phyloP scores from a whole-genome alignment of 2,113 vertebrate species.

The Dipodomys spectabilis region DNA sequence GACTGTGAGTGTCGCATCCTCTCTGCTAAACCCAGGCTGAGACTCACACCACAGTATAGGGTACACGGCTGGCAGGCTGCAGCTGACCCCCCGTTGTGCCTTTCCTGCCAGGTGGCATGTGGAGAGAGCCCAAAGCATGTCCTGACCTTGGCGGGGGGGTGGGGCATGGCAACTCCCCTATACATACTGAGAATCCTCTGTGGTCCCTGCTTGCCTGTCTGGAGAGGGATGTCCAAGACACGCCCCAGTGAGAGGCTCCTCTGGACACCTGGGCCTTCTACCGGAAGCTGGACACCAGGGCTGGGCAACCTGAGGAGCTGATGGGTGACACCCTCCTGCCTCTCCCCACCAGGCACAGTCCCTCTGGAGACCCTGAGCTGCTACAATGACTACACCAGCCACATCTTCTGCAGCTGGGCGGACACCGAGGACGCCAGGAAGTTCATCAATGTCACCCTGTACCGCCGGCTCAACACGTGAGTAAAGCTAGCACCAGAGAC shows the following conservation, averaged over 20 bases:
- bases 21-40: not conserved
- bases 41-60: not conserved
- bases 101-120: too few relatives aligned
- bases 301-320: not conserved
- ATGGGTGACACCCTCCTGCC: not conserved
- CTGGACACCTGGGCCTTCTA: not conserved
- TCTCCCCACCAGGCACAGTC: constrained; percentile 77
- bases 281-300: not conserved
- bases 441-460: constrained; percentile 82
- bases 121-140: fast-evolving
- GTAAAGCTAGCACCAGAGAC: not conserved
- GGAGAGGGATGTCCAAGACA: not conserved
- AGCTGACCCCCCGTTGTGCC: too few relatives aligned
- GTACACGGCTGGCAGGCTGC: too few relatives aligned
- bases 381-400: constrained; percentile 85
- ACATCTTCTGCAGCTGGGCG: constrained; percentile 86
- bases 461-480: constrained; percentile 57
- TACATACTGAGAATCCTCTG: fast-evolving
- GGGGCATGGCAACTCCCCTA: not conserved
- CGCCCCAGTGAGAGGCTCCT: too few relatives aligned
- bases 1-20: fast-evolving
- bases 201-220: not conserved
- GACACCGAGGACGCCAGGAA: constrained; percentile 51
- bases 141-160: not conserved
- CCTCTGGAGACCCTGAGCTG: constrained; percentile 86